phyloP scores from a whole-genome alignment of 64 coral and sea anemone species.

The Dendronephthya gigantea region DNA sequence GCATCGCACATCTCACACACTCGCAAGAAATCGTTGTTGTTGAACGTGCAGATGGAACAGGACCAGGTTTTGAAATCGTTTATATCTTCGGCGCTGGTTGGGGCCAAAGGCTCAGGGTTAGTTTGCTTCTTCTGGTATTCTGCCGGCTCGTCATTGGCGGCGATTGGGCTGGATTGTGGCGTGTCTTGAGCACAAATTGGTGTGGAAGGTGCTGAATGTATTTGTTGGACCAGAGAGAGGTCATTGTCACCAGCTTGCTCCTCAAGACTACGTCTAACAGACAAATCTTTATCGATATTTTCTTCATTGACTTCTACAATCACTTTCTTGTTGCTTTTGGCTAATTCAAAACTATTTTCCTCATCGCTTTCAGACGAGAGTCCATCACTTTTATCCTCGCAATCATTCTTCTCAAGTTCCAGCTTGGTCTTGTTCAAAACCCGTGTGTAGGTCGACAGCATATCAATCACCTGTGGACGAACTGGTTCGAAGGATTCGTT shows the following conservation, averaged over 20 bases:
- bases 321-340: background rate
- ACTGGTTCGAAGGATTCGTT: background rate
- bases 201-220: no score
- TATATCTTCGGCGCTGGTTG: background rate
- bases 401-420: background rate
- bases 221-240: no score
- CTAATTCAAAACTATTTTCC: background rate
- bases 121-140: no score
- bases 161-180: no score
- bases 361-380: background rate
- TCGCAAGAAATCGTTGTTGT: background rate
- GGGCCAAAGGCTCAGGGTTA: background rate
- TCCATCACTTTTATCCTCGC: background rate
- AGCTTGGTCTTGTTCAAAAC: background rate
- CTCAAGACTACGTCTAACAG: no score
- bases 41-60: background rate
- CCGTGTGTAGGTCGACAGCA: background rate
- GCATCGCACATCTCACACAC: constrained; percentile 1
- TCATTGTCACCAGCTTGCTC: no score
- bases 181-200: no score
- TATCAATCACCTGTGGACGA: background rate
- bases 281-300: no score
- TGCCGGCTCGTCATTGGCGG: no score
- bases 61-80: background rate
- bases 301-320: background rate